These are phyloP conservation scores for Shargacucullia verbasci DNA, from an alignment of 2,888 invertebrate species.

Conservation along the genomic window DNA sequence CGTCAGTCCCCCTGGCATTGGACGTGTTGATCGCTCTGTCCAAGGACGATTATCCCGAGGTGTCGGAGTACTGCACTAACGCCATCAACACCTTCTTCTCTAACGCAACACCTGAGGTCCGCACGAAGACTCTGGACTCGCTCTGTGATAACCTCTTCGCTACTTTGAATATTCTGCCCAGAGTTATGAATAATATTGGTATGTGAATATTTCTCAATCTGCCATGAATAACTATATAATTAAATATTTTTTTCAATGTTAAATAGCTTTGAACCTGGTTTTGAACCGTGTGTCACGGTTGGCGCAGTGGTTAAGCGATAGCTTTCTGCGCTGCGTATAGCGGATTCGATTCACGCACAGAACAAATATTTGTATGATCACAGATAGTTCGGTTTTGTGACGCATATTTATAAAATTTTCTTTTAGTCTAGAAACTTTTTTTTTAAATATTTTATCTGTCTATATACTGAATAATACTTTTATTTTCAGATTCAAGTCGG, in stretches of 20 bases:
- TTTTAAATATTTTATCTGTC: neutral
- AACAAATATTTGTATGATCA: too few species aligned
- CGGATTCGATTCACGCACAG: too few species aligned
- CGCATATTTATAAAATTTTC: too few species aligned
- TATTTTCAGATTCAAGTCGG: conserved; percentile 87
- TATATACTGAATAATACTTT: too few species aligned
- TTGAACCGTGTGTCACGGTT: too few species aligned
- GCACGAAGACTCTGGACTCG: conserved; percentile 83
- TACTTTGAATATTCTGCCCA: conserved; percentile 90
- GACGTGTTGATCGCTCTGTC: conserved; percentile 92
- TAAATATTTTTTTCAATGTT: too few species aligned
- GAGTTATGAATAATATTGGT: conserved; percentile 91
- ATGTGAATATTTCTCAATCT: conserved; percentile 50
- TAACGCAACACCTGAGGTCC: conserved; percentile 64
- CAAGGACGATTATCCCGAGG: conserved; percentile 90
- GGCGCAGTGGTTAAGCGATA: too few species aligned
- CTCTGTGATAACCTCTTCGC: conserved; percentile 90
- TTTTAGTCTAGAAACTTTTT: too few species aligned
- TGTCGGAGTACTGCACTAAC: conserved; percentile 81
- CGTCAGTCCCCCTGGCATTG: conserved; percentile 89
- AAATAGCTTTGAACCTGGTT: too few species aligned
- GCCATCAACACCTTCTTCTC: conserved; percentile 75
- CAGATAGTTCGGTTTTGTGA: too few species aligned
- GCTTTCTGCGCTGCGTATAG: too few species aligned
- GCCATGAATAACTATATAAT: too few species aligned